A percentile compares a stretch with the other conserved stretches of the same genome.
Conservation (phyloP, 2,888 invertebrate species). For the Parasteatoda lunata region DNA sequence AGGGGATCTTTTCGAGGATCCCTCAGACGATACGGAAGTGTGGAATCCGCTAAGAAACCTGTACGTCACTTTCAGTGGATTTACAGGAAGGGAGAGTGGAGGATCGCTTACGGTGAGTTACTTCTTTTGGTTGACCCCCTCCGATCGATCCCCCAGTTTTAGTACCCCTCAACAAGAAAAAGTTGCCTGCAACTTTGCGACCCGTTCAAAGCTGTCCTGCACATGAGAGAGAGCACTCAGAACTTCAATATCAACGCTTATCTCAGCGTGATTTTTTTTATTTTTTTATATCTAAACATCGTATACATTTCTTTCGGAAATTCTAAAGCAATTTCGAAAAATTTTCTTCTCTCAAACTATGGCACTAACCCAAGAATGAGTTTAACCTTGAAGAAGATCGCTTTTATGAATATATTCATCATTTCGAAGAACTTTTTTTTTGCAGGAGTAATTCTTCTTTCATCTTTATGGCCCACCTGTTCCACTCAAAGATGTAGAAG, state of each 20-base stretch:
- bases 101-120: conserved; percentile 72
- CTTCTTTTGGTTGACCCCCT: conserved; percentile 52
- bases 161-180: conserved; percentile 34
- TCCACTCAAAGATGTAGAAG: neutral
- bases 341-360: too few species aligned
- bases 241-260: neutral
- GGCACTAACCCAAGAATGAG: too few species aligned
- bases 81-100: conserved; percentile 72
- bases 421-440: neutral
- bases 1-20: conserved; percentile 72
- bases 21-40: conserved; percentile 71
- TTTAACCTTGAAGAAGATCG: too few species aligned
- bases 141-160: conserved; percentile 41
- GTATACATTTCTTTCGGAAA: too few species aligned
- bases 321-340: too few species aligned
- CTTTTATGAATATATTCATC: too few species aligned
- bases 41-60: conserved; percentile 71
- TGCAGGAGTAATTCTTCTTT: neutral
- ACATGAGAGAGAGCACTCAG: neutral
- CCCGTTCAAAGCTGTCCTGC: conserved; percentile 16
- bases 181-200: conserved; percentile 46
- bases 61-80: conserved; percentile 72
- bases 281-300: neutral
- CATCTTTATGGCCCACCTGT: neutral
- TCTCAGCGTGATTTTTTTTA: neutral